Evolutionary conservation across 2,113 vertebrate species (phyloP), one percentile per base, ranked within the genome.

Genomic region (Tyto alba): DNA sequence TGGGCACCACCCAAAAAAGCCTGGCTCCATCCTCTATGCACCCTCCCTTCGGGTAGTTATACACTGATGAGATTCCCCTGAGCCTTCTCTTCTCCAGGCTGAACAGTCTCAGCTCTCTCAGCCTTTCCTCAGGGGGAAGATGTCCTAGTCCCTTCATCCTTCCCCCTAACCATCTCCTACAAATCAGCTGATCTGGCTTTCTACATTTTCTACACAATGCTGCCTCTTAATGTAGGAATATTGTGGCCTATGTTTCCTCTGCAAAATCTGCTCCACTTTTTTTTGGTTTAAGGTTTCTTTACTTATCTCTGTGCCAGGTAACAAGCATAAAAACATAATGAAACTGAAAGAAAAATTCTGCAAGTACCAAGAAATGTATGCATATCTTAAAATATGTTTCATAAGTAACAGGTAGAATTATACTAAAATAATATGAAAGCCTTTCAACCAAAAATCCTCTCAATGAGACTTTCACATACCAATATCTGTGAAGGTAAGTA

Each of bases 401-500:
- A 23, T 50, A 73, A 62, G 55, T 34, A 48, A 38, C 25, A 43
- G 14, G 13, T 40, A 45, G 30, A 88, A 41, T 41, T 52, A 11
- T 53, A 88, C 34, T 57, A 84, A 74, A 85, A 36, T 41, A 69
- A 63, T 18, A 50, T 4, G 1, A 73, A 83, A 88, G 69, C 6
- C 30, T 74, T 68, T 6, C 17, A 62, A 41, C 2, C 8, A 81
- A 81, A 93, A 89, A 36, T 53, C 23, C 7, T 52, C 34, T 40
- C 16, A 56, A 41, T 0, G 0, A 80, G 32, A 56, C 29, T 69
- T 52, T 41, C 18, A 74, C 0, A 1, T 20, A 50, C 9, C 41
- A 57, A 26, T 32, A 12, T 26, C 69, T 77, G 62, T 13, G 17
- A 77, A 84, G 55, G 36, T 9, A 80, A 84, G 4, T 32, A 48